Base-by-base conservation (phyloP, 2,113 vertebrate genomes). In the Mesoclemmys tuberculata region DNA sequence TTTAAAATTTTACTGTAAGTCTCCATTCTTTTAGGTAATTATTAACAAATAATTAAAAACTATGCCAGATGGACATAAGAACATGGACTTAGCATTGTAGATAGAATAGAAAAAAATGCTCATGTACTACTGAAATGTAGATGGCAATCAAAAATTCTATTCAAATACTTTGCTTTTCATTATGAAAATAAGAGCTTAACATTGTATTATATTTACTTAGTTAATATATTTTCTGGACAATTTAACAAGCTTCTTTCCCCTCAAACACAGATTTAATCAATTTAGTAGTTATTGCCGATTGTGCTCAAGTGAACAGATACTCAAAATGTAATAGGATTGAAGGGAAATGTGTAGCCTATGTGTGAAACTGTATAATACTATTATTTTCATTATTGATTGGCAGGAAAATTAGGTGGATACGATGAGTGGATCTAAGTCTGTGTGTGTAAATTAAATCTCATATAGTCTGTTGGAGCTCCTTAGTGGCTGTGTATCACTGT, bases 401-500 rank as follows among this genome's bases (percentile, higher is more conserved):
- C 41, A 77, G 24, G 41, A 77, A 44, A 77, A 77, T 77, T 27
- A 46, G 41, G 41, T 27, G 22, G 41, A 29, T 41, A 41, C 13
- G 7, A 26, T 8, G 41, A 75, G 22, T 75, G 24, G 2, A 31
- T 52, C 46, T 80, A 29, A 44, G 16, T 24, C 6, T 1, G 0
- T 58, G 46, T 74, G 38, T 49, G 87, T 80, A 90, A 90, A 85
- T 88, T 93, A 27, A 55, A 27, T 94, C 1, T 90, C 71, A 89
- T 80, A 26, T 90, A 84, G 4, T 93, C 95, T 93, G 93, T 95
- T 96, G 97, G 95, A 97, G 41, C 95, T 94, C 89, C 41, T 58
- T 83, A 96, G 94, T 64, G 93, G 91, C 64, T 46, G 24, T 26
- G 22, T 77, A 27, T 77, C 41, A 46, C 41, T 75, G 22, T 27